phyloP scores from a whole-genome alignment of 2,797 vertebrate species.

The Alexandromys oeconomus region DNA sequence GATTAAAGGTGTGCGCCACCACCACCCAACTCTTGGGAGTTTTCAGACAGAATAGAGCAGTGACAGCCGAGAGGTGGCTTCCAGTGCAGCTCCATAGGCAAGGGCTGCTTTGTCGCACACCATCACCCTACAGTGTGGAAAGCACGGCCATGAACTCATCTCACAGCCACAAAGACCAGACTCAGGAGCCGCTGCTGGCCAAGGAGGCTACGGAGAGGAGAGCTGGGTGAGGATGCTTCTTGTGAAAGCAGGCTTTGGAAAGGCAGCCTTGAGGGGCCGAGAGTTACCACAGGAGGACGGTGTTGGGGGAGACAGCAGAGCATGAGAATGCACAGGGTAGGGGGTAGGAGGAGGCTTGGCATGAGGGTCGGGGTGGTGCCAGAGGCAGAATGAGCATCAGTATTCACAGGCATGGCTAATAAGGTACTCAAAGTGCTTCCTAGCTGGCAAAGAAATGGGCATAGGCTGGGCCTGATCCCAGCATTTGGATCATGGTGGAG shows the following conservation, averaged over 20 bases:
- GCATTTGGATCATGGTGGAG: background rate
- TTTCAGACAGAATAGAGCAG: background rate
- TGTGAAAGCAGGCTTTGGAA: background rate
- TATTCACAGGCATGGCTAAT: background rate
- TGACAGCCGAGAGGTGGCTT: background rate
- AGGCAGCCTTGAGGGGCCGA: background rate
- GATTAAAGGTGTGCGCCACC: too few species aligned
- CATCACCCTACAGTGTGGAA: background rate
- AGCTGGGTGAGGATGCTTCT: too few species aligned
- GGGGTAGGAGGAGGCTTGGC: background rate
- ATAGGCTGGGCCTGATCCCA: background rate
- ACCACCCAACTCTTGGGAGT: background rate
- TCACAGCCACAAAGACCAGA: slow-evolving; percentile 26
- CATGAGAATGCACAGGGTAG: background rate
- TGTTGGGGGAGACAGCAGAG: background rate
- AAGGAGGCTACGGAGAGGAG: background rate
- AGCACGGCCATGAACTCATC: background rate
- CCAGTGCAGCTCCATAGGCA: background rate
- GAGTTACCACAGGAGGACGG: background rate
- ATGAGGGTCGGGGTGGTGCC: background rate
- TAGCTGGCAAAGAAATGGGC: background rate
- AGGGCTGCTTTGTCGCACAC: background rate
- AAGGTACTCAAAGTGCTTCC: background rate
- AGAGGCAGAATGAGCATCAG: background rate
- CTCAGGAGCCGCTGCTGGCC: background rate